Evolutionary conservation across 2,797 vertebrate species (phyloP).

Genomic region (Lacerta bilineata): DNA sequence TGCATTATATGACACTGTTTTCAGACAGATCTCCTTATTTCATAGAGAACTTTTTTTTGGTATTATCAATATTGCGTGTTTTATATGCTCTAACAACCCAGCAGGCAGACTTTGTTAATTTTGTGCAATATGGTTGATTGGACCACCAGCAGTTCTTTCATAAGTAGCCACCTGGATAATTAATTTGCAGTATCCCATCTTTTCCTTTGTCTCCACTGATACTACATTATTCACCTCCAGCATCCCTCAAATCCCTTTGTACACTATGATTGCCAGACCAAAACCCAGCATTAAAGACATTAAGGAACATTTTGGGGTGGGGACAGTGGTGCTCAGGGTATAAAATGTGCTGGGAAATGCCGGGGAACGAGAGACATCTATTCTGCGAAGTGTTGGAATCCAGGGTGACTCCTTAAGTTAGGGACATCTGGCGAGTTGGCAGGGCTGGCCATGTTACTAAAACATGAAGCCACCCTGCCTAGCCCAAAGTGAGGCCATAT

Average conservation of each 20-base stretch:
- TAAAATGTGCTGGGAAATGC: neutral
- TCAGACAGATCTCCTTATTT: no score
- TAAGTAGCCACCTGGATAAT: no score
- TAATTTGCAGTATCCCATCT: neutral
- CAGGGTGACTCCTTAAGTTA: neutral
- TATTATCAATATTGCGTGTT: neutral
- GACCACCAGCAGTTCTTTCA: neutral
- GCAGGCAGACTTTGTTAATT: neutral
- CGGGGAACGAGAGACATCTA: neutral
- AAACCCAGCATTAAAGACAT: neutral
- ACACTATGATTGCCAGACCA: neutral
- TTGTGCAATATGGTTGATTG: neutral
- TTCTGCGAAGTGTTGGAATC: neutral
- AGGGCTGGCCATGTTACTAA: neutral
- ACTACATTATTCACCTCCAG: neutral
- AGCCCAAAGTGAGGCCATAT: slow-evolving; percentile 20
- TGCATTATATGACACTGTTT: neutral
- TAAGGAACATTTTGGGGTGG: neutral
- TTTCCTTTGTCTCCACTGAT: neutral
- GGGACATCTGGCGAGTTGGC: slow-evolving; percentile 8
- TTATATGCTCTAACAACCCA: neutral
- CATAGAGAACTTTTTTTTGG: no score
- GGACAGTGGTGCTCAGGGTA: no score
- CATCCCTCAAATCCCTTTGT: neutral
- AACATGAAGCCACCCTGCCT: slow-evolving; percentile 4